Evolutionary conservation across 2,888 invertebrate species (phyloP).

Genomic region (Cantharis rufa): DNA sequence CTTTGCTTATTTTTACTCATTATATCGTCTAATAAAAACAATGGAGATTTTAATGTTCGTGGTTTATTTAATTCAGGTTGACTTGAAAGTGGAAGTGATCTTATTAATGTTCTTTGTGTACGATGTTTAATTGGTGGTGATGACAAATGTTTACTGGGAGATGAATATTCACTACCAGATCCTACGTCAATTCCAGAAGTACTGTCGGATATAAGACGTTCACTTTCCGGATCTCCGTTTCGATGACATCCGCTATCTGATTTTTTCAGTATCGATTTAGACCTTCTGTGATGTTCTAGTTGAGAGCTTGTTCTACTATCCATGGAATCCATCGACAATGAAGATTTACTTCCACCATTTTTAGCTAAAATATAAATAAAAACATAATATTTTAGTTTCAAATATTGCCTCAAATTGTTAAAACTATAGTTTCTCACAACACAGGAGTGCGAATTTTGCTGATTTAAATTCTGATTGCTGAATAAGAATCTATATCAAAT

Average conservation of each 20-base stretch:
- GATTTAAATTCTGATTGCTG: no score
- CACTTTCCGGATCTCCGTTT: constrained; percentile 71
- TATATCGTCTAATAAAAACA: constrained; percentile 56
- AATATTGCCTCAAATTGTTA: no score
- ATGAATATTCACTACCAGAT: constrained; percentile 51
- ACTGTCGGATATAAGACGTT: constrained; percentile 71
- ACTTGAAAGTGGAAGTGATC: constrained; percentile 32
- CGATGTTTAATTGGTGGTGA: constrained; percentile 48
- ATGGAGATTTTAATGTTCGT: constrained; percentile 52
- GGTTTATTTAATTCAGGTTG: constrained; percentile 44
- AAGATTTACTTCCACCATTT: constrained; percentile 67
- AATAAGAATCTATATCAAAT: no score
- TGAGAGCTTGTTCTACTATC: constrained; percentile 65
- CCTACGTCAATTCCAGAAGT: constrained; percentile 63
- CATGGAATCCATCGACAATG: constrained; percentile 71
- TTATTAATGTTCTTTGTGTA: constrained; percentile 39
- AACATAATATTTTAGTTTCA: not conserved
- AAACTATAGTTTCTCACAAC: no score
- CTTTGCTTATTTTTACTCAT: constrained; percentile 48
- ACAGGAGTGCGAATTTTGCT: no score
- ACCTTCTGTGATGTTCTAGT: constrained; percentile 67
- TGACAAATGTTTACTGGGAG: constrained; percentile 48
- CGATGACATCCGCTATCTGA: constrained; percentile 63
- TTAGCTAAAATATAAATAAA: constrained; percentile 50
- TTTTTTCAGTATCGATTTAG: constrained; percentile 79